phyloP scores from a whole-genome alignment of 2,113 vertebrate genomes.

The Syngnathus floridae region DNA sequence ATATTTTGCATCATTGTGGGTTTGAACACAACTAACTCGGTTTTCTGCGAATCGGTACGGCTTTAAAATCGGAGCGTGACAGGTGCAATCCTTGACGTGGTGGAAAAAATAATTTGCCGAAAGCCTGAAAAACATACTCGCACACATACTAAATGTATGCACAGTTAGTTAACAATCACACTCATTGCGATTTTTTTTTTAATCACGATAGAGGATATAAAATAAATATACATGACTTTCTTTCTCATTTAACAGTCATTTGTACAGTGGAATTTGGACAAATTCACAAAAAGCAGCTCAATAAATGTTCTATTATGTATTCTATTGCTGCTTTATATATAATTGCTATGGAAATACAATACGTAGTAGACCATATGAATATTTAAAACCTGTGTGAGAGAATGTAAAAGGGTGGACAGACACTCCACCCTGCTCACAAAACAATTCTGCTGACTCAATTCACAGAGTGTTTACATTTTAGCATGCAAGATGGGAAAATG shows the following conservation, averaged over 20 bases:
- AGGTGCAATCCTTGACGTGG: no score
- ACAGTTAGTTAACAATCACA: no score
- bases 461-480: not conserved
- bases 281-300: constrained; percentile 69
- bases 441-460: constrained; percentile 21
- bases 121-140: no score
- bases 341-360: constrained; percentile 55
- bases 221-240: constrained; percentile 81
- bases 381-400: constrained; percentile 50
- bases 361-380: constrained; percentile 58
- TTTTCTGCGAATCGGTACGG: not conserved
- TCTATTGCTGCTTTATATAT: constrained; percentile 40
- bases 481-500: not conserved
- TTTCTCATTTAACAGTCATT: constrained; percentile 85
- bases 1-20: no score
- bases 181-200: constrained; percentile 44
- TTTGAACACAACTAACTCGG: no score
- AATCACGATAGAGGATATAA: constrained; percentile 91
- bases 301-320: constrained; percentile 41
- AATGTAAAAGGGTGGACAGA: constrained; percentile 55
- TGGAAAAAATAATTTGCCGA: no score
- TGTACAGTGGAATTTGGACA: constrained; percentile 74
- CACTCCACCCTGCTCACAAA: constrained; percentile 49
- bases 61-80: no score
- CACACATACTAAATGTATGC: no score